Conservation (phyloP, 2,888 invertebrate genomes). For the Drosophila testacea region DNA sequence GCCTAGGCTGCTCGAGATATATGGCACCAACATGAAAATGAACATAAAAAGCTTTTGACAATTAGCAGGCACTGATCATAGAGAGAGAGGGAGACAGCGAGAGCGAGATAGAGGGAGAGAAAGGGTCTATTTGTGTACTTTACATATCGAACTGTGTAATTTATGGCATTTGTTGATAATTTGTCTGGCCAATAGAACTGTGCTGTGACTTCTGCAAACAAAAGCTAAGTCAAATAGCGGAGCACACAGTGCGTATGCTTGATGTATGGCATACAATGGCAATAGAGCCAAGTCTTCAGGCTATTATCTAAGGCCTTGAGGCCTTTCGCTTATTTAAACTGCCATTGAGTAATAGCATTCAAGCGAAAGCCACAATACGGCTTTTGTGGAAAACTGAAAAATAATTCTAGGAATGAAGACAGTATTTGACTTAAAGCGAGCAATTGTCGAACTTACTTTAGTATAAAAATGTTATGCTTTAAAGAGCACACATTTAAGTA, state of each 20-base stretch:
- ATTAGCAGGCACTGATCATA: slow-evolving; percentile 42
- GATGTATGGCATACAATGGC: slow-evolving; percentile 62
- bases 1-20: slow-evolving; percentile 22
- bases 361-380: slow-evolving; percentile 56
- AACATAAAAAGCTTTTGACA: slow-evolving; percentile 51
- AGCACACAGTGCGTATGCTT: slow-evolving; percentile 69
- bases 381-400: slow-evolving; percentile 31
- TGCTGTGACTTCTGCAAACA: slow-evolving; percentile 44
- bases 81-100: background rate
- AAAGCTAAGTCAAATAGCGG: slow-evolving; percentile 48
- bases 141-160: slow-evolving; percentile 59
- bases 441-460: background rate
- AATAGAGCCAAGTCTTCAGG: slow-evolving; percentile 39
- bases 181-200: slow-evolving; percentile 60
- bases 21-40: slow-evolving; percentile 38
- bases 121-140: slow-evolving; percentile 3
- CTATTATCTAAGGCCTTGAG: slow-evolving; percentile 15
- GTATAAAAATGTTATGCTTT: background rate
- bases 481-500: background rate
- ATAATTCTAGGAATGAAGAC: background rate
- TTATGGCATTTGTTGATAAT: slow-evolving; percentile 78
- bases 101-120: background rate
- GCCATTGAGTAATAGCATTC: slow-evolving; percentile 59
- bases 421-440: background rate
- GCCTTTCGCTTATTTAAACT: slow-evolving; percentile 56